Evolutionary conservation across 2,113 vertebrate species (phyloP), one percentile per base, ranked within the genome.

Genomic region (Geococcyx californianus): DNA sequence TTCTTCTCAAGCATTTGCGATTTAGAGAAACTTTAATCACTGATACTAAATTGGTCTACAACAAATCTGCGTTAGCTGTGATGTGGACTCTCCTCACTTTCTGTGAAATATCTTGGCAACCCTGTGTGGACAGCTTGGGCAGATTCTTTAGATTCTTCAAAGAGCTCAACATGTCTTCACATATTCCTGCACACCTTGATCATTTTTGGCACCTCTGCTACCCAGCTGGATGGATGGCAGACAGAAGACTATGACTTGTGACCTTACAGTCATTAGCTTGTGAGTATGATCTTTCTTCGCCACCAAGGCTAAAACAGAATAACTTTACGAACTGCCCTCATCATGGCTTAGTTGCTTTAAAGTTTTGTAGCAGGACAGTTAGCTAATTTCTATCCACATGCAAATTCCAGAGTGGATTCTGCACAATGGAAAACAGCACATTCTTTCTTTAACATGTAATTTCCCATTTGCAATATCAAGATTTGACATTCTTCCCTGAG

Each of bases 51-150:
- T 21, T 2, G 1, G 29, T 69, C 19, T 84, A 3, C 54, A 45
- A 33, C 7, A 1, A 84, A 28, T 14, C 33, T 75, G 34, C 56
- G 26, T 70, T 47, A 74, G 38, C 56, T 64, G 33, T 8, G 58
- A 10, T 40, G 70, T 31, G 89, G 83, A 67, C 51, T 72, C 2
- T 28, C 26, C 64, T 84, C 47, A 3, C 60, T 64, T 63, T 40
- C 60, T 84, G 52, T 40, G 69, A 89, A 77, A 21, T 45, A 59
- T 33, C 77, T 62, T 56, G 52, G 55, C 73, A 84, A 55, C 24
- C 19, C 47, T 20, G 5, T 10, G 14, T 79, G 55, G 33, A 34
- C 49, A 16, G 47, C 33, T 23, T 0, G 0, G 38, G 51, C 62
- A 90, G 47, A 13, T 58, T 93, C 79, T 62, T 54, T 23, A 29